Evolutionary conservation across 2,797 vertebrate species (phyloP).

Genomic region (Clamator glandarius): DNA sequence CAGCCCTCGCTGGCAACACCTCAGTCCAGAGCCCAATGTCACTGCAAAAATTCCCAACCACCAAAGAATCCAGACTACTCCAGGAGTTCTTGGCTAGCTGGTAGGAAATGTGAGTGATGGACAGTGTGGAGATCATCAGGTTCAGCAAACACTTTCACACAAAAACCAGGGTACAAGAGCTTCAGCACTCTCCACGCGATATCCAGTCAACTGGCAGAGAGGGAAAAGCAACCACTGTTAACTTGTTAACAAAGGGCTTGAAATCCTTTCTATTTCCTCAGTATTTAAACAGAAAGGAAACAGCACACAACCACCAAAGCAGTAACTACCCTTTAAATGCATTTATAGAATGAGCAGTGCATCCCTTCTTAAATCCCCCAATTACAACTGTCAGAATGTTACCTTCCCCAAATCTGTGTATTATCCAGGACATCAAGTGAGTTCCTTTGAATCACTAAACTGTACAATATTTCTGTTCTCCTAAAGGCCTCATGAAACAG

Average conservation of each 20-base stretch:
- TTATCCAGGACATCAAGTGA: background rate
- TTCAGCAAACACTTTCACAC: background rate
- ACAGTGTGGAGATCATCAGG: background rate
- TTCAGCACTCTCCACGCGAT: background rate
- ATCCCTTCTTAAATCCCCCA: background rate
- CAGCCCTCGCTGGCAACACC: background rate
- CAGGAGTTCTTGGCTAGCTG: background rate
- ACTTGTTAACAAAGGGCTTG: background rate
- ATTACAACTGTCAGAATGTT: background rate
- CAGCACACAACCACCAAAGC: background rate
- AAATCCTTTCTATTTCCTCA: background rate
- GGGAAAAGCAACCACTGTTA: background rate
- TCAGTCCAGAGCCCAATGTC: background rate
- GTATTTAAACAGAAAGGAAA: background rate
- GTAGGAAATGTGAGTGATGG: background rate
- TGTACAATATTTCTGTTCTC: background rate
- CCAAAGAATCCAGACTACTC: background rate
- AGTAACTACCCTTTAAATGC: background rate
- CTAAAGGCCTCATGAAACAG: background rate
- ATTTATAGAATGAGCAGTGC: background rate
- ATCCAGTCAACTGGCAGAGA: background rate
- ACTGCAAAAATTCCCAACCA: background rate
- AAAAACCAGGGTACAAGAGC: background rate
- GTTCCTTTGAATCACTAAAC: background rate
- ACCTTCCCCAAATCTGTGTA: accelerated